Conservation (phyloP, 1,140 invertebrate species). For the Aphidius ervi region DNA sequence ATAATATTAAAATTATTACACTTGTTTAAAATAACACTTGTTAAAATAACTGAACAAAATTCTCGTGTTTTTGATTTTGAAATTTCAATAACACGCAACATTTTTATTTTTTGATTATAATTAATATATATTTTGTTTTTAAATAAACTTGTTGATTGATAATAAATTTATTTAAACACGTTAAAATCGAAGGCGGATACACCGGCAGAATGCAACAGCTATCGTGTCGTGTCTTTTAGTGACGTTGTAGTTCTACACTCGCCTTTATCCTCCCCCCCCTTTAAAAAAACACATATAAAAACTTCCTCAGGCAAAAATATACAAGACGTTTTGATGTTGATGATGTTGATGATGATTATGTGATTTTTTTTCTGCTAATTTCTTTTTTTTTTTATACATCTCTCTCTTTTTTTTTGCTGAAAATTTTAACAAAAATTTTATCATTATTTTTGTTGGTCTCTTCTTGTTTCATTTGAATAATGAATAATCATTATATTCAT, state of each 20-base stretch:
- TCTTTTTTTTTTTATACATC: constrained; percentile 24
- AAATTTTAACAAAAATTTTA: too few species aligned
- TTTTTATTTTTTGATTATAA: too few species aligned
- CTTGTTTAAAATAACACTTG: not conserved
- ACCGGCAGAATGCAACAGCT: constrained; percentile 15
- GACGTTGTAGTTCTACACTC: constrained; percentile 31
- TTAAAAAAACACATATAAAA: too few species aligned
- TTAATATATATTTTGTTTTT: too few species aligned
- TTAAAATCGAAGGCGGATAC: constrained; percentile 11
- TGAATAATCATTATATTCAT: too few species aligned
- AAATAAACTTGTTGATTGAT: too few species aligned
- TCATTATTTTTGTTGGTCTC: too few species aligned
- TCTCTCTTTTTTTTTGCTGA: constrained; percentile 12
- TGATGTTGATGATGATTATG: not conserved
- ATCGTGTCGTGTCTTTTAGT: constrained; percentile 25
- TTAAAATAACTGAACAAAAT: constrained; percentile 19
- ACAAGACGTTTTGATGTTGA: too few species aligned
- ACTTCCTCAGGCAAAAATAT: too few species aligned
- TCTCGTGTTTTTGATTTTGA: constrained; percentile 22
- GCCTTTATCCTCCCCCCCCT: constrained; percentile 27
- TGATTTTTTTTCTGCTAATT: constrained; percentile 4
- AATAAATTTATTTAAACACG: not conserved
- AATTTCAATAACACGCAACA: not conserved
- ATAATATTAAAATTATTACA: too few species aligned
- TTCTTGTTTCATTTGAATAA: too few species aligned